Evolutionary conservation across 2,888 invertebrate species (phyloP).

Genomic region (Chaitophorus viminalis): DNA sequence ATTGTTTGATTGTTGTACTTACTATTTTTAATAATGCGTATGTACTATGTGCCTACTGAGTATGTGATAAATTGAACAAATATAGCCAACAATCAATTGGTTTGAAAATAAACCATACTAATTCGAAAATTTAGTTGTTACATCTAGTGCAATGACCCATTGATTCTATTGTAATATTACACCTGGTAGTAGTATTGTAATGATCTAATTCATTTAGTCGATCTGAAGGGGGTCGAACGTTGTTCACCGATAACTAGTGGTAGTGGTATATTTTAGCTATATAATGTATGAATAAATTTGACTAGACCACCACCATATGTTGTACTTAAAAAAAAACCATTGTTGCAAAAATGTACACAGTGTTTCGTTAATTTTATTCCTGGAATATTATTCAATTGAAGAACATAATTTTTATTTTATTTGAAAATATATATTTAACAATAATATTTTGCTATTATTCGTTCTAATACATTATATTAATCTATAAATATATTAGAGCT

Average conservation of each 20-base stretch:
- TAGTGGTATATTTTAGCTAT: not conserved
- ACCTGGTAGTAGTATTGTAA: slow-evolving; percentile 42
- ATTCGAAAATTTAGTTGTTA: not conserved
- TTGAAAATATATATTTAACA: not conserved
- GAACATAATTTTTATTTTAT: not conserved
- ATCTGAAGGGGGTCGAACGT: slow-evolving; percentile 13
- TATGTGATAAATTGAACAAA: not conserved
- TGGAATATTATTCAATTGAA: too few relatives aligned
- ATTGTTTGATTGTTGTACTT: not conserved
- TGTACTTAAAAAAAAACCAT: not conserved
- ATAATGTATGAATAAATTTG: slow-evolving; percentile 20
- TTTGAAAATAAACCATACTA: not conserved
- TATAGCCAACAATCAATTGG: not conserved
- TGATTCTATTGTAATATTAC: slow-evolving; percentile 24
- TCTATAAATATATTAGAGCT: too few relatives aligned
- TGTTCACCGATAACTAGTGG: not conserved
- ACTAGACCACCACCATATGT: not conserved
- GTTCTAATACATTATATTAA: too few relatives aligned
- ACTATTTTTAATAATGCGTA: not conserved
- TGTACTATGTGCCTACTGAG: too few relatives aligned
- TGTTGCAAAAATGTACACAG: not conserved
- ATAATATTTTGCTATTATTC: too few relatives aligned
- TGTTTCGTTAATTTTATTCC: not conserved
- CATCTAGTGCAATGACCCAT: slow-evolving; percentile 34
- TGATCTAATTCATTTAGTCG: not conserved